Conservation (phyloP, 2,888 invertebrate genomes). For the Galeopsomyia nigrocyanea region DNA sequence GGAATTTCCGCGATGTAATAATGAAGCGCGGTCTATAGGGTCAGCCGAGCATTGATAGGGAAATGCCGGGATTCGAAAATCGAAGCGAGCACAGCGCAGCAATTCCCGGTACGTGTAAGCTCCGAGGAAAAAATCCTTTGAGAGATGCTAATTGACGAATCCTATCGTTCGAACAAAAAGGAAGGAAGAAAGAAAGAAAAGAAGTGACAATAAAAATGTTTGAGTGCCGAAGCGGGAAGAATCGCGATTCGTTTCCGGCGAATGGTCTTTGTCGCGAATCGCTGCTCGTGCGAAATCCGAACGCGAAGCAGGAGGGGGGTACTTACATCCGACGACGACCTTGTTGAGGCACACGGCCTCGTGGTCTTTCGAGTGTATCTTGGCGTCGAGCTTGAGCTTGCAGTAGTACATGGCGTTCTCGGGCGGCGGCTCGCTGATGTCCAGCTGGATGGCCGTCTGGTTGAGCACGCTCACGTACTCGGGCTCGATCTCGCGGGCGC, state of each 20-base stretch:
- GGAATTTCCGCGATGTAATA: too few species aligned
- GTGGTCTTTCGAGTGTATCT: constrained; percentile 52
- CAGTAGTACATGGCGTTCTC: constrained; percentile 73
- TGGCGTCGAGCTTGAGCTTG: constrained; percentile 60
- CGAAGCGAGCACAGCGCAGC: too few species aligned
- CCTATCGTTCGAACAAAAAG: too few species aligned
- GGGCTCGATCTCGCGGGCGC: constrained; percentile 64
- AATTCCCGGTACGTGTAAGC: neutral
- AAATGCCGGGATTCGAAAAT: too few species aligned
- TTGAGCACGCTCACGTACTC: constrained; percentile 73
- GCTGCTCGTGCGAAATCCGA: too few species aligned
- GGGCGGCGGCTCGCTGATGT: constrained; percentile 72
- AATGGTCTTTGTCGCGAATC: constrained; percentile 1
- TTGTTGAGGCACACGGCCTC: constrained; percentile 72
- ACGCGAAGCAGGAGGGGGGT: constrained; percentile 26
- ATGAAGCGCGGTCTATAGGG: too few species aligned
- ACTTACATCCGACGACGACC: constrained; percentile 74
- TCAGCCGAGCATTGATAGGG: too few species aligned
- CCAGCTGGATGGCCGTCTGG: constrained; percentile 74
- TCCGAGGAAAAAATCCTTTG: constrained; percentile 22
- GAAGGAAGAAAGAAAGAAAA: too few species aligned
- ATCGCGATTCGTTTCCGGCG: too few species aligned
- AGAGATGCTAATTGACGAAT: too few species aligned
- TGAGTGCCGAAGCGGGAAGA: too few species aligned
- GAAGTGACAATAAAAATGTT: too few species aligned